Conservation (phyloP, 2,888 invertebrate genomes). For the Mythimna lalbum region DNA sequence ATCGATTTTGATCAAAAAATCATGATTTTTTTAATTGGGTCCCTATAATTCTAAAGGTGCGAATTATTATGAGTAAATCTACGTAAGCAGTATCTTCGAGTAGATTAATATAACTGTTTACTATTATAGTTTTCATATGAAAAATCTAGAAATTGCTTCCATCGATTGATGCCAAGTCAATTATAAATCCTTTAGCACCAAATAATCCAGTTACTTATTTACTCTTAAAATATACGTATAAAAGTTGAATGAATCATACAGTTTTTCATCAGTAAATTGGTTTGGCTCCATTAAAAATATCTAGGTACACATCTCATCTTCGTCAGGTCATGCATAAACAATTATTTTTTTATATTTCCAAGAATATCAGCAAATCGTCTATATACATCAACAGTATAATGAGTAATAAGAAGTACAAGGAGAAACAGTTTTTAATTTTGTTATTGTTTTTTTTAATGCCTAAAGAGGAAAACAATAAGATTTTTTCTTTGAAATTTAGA, state of each 20-base stretch:
- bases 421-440: slow-evolving; percentile 6
- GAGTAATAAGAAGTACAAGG: neutral
- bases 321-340: slow-evolving; percentile 26
- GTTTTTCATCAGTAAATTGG: slow-evolving; percentile 14
- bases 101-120: neutral
- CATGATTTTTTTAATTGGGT: no score
- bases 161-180: slow-evolving; percentile 39
- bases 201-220: slow-evolving; percentile 36
- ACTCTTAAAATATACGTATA: slow-evolving; percentile 36
- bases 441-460: slow-evolving; percentile 13
- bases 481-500: slow-evolving; percentile 7
- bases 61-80: no score
- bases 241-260: slow-evolving; percentile 50
- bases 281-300: slow-evolving; percentile 33
- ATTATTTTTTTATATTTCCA: no score
- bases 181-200: slow-evolving; percentile 30
- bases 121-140: neutral
- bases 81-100: neutral
- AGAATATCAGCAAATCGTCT: slow-evolving; percentile 17
- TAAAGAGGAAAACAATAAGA: neutral
- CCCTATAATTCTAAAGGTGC: no score
- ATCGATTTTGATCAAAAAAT: no score
- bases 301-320: slow-evolving; percentile 29
- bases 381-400: slow-evolving; percentile 15
- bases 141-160: slow-evolving; percentile 22